Conservation (phyloP, 2,888 invertebrate genomes). For the Epinotia brunnichana region DNA sequence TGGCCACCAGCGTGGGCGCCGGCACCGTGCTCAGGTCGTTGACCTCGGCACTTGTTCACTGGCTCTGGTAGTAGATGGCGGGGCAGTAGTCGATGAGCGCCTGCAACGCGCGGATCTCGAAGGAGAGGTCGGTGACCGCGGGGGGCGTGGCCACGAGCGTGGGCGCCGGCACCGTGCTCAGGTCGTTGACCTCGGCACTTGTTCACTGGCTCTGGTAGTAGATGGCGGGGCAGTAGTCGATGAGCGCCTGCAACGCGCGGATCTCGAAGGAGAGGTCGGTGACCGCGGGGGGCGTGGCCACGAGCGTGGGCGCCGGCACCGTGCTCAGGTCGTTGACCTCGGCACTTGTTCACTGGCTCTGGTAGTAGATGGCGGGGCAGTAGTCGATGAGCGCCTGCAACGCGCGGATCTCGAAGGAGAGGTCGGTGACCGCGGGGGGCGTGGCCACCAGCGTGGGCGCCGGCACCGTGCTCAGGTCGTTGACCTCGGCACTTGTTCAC, state of each 20-base stretch:
- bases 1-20: slow-evolving; percentile 93
- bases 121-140: slow-evolving; percentile 88
- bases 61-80: slow-evolving; percentile 76
- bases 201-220: slow-evolving; percentile 74
- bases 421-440: slow-evolving; percentile 88
- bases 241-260: slow-evolving; percentile 89
- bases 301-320: slow-evolving; percentile 96
- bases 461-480: slow-evolving; percentile 96
- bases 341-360: slow-evolving; percentile 79
- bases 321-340: slow-evolving; percentile 94
- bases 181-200: slow-evolving; percentile 91
- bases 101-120: slow-evolving; percentile 90
- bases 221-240: slow-evolving; percentile 85
- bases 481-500: slow-evolving; percentile 89
- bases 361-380: slow-evolving; percentile 82
- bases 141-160: slow-evolving; percentile 91
- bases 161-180: slow-evolving; percentile 97
- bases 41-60: slow-evolving; percentile 86
- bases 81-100: slow-evolving; percentile 87
- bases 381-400: slow-evolving; percentile 90
- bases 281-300: slow-evolving; percentile 88
- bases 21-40: slow-evolving; percentile 97
- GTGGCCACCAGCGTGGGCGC: slow-evolving; percentile 94
- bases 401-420: slow-evolving; percentile 89
- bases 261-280: slow-evolving; percentile 90